Evolutionary conservation across 2,113 vertebrate species (phyloP), one percentile per base, ranked within the genome.

Genomic region (Bubo blakistoni): DNA sequence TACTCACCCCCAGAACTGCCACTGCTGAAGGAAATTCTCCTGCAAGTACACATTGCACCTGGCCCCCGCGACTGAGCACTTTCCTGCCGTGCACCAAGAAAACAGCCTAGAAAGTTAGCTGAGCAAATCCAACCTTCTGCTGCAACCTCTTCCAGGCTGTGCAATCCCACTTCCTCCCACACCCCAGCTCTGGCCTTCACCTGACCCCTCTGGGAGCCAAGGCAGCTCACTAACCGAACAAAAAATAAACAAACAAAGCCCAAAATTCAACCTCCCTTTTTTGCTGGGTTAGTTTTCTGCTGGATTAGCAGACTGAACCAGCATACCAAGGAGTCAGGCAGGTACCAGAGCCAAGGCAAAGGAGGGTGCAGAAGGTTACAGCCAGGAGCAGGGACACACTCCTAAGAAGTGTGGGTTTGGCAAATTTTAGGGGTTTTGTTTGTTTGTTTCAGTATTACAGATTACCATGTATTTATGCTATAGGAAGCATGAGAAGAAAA

Each of bases 11-110:
- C 17, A 66, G 73, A 49, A 52, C 25, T 8, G 32, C 26, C 81
- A 52, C 77, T 58, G 52, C 86, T 67, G 30, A 72, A 76, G 59
- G 16, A 71, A 76, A 32, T 67, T 70, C 59, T 71, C 71, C 67
- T 61, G 62, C 36, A 25, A 25, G 18, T 46, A 58, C 14, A 12
- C 55, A 8, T 5, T 40, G 77, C 57, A 76, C 77, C 57, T 32
- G 46, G 40, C 9, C 36, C 46, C 66, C 0, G 1, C 1, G 0
- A 7, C 77, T 7, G 16, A 47, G 49, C 2, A 1, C 66, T 59
- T 67, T 87, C 57, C 77, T 42, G 46, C 3, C 0, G 0, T 16
- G 47, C 59, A 17, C 77, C 81, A 49, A 40, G 81, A 55, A 81
- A 95, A 38, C 52, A 67, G 55, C 30, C 21, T 40, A 25, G 65